These are phyloP conservation scores for Xenopus petersii DNA, from an alignment of 2,797 vertebrate genomes.

Conservation along the genomic window DNA sequence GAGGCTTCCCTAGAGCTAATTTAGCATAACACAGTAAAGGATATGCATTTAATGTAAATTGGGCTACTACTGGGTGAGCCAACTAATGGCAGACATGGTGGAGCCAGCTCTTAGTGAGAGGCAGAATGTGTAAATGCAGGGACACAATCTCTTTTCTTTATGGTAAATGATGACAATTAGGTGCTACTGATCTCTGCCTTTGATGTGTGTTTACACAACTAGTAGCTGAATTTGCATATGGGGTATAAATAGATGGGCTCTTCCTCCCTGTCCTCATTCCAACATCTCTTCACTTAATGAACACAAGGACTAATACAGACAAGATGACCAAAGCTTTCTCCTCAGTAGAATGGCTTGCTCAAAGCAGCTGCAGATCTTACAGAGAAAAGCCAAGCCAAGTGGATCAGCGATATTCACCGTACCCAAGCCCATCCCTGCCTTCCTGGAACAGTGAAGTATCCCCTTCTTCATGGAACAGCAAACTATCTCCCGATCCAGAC, in stretches of 20 bases:
- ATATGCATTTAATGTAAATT: slow-evolving; percentile 59
- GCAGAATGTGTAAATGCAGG: slow-evolving; percentile 57
- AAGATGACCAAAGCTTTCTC: slow-evolving; percentile 52
- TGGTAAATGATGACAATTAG: slow-evolving; percentile 61
- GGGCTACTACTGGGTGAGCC: slow-evolving; percentile 46
- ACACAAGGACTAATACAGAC: slow-evolving; percentile 8
- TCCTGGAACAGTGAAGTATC: not conserved
- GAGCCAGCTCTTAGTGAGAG: slow-evolving; percentile 67
- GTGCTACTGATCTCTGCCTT: slow-evolving; percentile 61
- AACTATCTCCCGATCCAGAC: not conserved
- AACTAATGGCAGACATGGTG: slow-evolving; percentile 68
- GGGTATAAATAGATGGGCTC: slow-evolving; percentile 39
- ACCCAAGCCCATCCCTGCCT: not conserved
- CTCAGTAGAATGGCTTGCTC: slow-evolving; percentile 64
- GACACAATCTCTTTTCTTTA: slow-evolving; percentile 57
- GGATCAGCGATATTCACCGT: not conserved
- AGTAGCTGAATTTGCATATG: slow-evolving; percentile 44
- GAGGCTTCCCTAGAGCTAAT: not conserved
- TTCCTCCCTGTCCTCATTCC: not conserved
- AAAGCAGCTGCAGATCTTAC: slow-evolving; percentile 53
- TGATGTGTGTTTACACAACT: slow-evolving; percentile 54
- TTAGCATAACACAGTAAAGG: slow-evolving; percentile 36
- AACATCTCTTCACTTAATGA: not conserved
- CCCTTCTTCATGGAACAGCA: not conserved
- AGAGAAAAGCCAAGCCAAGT: not conserved